A percentile compares a stretch with the other conserved stretches of the same genome.
phyloP scores from a whole-genome alignment of 2,113 vertebrate species.

The Martes martes region DNA sequence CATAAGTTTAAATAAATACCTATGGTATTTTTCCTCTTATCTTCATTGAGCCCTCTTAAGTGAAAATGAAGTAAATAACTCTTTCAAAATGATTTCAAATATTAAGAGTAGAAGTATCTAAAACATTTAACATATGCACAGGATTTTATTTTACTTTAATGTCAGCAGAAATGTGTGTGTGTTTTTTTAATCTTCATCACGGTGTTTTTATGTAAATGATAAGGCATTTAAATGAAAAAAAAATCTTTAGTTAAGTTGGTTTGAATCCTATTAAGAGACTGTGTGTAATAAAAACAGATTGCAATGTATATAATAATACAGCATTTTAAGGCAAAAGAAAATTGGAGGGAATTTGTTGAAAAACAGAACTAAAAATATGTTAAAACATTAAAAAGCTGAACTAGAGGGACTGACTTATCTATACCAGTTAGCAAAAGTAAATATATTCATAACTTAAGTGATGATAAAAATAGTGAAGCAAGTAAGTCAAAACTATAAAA shows the following conservation, averaged over 20 bases:
- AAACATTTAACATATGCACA: not conserved
- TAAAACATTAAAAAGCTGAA: not conserved
- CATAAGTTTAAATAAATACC: not conserved
- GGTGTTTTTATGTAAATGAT: not conserved
- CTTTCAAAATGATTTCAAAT: not conserved
- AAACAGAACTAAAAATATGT: not conserved
- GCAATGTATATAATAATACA: not conserved
- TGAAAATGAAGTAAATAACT: not conserved
- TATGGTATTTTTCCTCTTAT: not conserved
- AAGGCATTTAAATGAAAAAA: not conserved
- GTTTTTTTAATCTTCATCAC: not conserved
- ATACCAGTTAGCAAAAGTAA: not conserved
- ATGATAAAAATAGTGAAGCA: not conserved
- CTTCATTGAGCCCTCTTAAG: not conserved
- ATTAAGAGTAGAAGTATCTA: not conserved
- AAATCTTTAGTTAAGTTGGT: not conserved
- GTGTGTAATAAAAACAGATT: not conserved
- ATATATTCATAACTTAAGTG: not conserved
- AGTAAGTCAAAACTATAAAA: not conserved
- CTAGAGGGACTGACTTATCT: not conserved
- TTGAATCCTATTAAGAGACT: not conserved
- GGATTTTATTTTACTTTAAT: not conserved
- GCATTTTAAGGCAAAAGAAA: not conserved
- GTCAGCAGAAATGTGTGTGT: not conserved
- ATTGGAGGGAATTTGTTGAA: not conserved